Conservation (phyloP, 2,888 invertebrate genomes). For the Neoitamus cyanurus region DNA sequence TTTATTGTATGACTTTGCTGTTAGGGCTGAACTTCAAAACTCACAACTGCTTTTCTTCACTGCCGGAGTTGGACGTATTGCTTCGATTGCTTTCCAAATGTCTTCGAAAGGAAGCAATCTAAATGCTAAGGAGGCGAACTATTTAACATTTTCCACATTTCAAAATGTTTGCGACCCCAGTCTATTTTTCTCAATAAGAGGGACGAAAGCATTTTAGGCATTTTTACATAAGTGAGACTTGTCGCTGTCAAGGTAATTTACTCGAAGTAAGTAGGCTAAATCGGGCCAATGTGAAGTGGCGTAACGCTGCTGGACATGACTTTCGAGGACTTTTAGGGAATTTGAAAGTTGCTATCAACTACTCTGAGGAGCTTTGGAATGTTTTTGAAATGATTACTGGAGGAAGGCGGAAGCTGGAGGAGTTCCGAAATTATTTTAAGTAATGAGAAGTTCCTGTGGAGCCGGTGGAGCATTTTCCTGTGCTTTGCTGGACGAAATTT, state of each 20-base stretch:
- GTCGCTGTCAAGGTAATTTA: not conserved
- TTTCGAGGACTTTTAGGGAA: not conserved
- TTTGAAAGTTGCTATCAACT: not conserved
- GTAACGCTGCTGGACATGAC: not conserved
- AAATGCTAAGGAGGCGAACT: not conserved
- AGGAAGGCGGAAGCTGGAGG: not conserved
- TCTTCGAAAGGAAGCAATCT: not conserved
- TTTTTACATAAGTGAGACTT: not conserved
- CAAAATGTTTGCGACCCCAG: not conserved
- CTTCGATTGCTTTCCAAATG: not conserved
- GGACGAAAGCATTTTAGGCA: not conserved
- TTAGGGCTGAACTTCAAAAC: not conserved
- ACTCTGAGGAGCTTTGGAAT: not conserved
- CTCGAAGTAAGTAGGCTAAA: not conserved
- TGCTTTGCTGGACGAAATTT: not conserved
- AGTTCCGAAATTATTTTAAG: not conserved
- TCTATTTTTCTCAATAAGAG: not conserved
- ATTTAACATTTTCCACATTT: not conserved
- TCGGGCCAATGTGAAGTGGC: not conserved
- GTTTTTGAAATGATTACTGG: not conserved
- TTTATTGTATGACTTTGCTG: not conserved
- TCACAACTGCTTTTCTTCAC: not conserved
- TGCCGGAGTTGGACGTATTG: not conserved
- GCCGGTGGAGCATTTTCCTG: not conserved
- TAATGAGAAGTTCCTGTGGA: not conserved